A percentile compares a stretch with the other conserved stretches of the same genome.
Evolutionary conservation across 2,797 vertebrate species (phyloP).

Genomic region (Protosalanx chinensis): DNA sequence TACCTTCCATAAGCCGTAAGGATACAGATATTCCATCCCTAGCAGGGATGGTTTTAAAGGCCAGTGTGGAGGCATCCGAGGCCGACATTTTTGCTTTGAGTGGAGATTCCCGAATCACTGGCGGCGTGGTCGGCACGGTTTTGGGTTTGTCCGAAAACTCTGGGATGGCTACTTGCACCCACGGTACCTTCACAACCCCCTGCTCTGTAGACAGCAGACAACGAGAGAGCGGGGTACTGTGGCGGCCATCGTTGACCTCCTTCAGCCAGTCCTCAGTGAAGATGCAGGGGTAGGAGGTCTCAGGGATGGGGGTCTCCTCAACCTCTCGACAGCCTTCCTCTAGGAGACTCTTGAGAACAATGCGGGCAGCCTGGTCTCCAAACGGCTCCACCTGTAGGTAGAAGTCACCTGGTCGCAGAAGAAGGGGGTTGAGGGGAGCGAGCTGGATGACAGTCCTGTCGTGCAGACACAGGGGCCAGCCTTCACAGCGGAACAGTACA

Average conservation of each 20-base stretch:
- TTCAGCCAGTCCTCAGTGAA: conserved; percentile 87
- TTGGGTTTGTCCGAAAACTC: conserved; percentile 83
- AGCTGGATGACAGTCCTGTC: conserved; percentile 88
- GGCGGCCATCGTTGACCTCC: conserved; percentile 76
- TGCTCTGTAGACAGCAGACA: conserved; percentile 89
- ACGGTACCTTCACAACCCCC: conserved; percentile 79
- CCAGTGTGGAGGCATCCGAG: conserved; percentile 59
- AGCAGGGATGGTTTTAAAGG: conserved; percentile 60
- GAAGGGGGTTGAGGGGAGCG: conserved; percentile 83
- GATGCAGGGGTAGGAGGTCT: conserved; percentile 80
- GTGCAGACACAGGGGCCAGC: conserved; percentile 90
- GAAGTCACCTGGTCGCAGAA: conserved; percentile 90
- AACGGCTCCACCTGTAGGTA: conserved; percentile 89
- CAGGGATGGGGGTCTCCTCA: conserved; percentile 78
- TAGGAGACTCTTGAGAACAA: conserved; percentile 85
- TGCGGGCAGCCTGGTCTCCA: conserved; percentile 81
- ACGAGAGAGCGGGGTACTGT: conserved; percentile 69
- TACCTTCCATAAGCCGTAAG: conserved; percentile 53
- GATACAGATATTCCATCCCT: conserved; percentile 68
- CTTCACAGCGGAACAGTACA: conserved; percentile 87
- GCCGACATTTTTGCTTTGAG: conserved; percentile 44
- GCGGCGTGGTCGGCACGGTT: conserved; percentile 22
- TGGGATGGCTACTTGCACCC: conserved; percentile 81
- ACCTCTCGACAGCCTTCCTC: conserved; percentile 75
- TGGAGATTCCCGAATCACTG: conserved; percentile 45